These are phyloP conservation scores for Lutraria lutraria DNA, from an alignment of 2,888 invertebrate genomes.

Conservation along the genomic window DNA sequence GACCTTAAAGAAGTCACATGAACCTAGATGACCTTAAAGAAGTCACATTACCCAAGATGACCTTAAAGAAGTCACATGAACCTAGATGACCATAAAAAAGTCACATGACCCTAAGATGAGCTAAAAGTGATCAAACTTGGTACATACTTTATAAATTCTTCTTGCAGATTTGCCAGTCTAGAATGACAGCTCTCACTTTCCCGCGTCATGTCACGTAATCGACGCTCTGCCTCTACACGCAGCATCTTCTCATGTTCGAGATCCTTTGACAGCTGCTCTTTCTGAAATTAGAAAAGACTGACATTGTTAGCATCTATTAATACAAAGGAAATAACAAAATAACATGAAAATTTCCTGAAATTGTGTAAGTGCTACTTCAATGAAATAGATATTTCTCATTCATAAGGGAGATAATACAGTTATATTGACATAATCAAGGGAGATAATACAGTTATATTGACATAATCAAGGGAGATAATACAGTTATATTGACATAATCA, in stretches of 20 bases:
- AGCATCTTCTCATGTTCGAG: conserved; percentile 84
- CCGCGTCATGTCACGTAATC: conserved; percentile 79
- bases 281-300: conserved; percentile 62
- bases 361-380: too few species aligned
- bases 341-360: too few species aligned
- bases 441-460: neutral
- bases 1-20: too few species aligned
- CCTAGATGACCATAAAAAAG: too few species aligned
- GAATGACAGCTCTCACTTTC: conserved; percentile 81
- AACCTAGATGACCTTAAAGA: too few species aligned
- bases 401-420: neutral
- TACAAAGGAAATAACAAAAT: neutral
- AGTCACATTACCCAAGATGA: too few species aligned
- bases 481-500: neutral
- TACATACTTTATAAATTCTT: conserved; percentile 83
- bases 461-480: neutral
- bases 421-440: neutral
- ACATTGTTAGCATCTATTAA: neutral
- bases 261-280: conserved; percentile 78
- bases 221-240: conserved; percentile 81
- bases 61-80: too few species aligned
- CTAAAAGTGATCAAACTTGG: neutral
- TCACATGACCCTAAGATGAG: too few species aligned
- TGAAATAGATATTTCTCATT: too few species aligned
- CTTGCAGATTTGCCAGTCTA: conserved; percentile 79